Base-by-base conservation (phyloP, 2,113 vertebrate genomes). In the Sceloporus undulatus region DNA sequence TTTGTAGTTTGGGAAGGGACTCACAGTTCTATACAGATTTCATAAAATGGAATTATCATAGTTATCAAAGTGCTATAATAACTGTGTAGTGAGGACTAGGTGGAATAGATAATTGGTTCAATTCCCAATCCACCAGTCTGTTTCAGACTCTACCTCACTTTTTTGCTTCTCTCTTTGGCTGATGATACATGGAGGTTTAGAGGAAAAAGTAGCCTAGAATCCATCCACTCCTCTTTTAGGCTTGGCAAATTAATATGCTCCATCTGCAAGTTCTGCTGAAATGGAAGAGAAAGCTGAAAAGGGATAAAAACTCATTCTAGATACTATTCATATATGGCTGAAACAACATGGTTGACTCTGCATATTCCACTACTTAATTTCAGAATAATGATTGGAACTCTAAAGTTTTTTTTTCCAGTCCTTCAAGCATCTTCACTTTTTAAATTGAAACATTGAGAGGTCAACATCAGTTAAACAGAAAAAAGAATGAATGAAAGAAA, bases 401-500 rank as follows among this genome's bases (percentile, higher is more conserved):
- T 71, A 71, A 9, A 71, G 9, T 25, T 23, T 68, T 68, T 25
- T 29, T 1, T 1, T 90, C 34, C 93, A 93, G 90, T 93, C 94
- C 92, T 92, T 82, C 89, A 92, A 95, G 91, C 90, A 91, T 93
- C 89, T 94, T 91, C 92, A 38, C 11, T 16, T 56, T 94, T 95
- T 93, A 85, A 90, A 94, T 92, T 85, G 84, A 90, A 74, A 88
- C 85, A 96, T 92, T 62, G 9, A 91, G 93, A 95, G 94, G 88
- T 90, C 89, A 92, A 92, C 88, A 85, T 93, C 88, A 91, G 92
- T 91, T 95, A 92, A 94, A 95, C 88, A 84, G 93, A 95, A 19
- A 62, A 65, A 5, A 48, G 48, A 85, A 59, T 27, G 19, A n/a
- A 84, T 92, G n/a, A 62, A 0, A 18, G 40, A 74, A 19, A 48